phyloP scores from a whole-genome alignment of 2,888 invertebrate species.

The Zele albiditarsus region DNA sequence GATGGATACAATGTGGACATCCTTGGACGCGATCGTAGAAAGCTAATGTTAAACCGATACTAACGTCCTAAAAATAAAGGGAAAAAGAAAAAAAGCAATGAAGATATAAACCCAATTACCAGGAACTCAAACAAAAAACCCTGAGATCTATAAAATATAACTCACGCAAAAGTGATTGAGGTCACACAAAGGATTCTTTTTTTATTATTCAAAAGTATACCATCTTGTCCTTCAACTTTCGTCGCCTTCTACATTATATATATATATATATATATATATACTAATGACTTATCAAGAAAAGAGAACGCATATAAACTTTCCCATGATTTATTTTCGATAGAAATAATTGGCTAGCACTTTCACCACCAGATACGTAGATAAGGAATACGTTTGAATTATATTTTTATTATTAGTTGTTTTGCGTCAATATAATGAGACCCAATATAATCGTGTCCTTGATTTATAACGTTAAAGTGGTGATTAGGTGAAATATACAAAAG shows the following conservation, averaged over 20 bases:
- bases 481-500: background rate
- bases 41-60: slow-evolving; percentile 13
- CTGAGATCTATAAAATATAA: background rate
- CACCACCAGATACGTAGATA: background rate
- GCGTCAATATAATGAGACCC: background rate
- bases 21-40: slow-evolving; percentile 15
- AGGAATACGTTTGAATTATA: background rate
- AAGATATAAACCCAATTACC: slow-evolving; percentile 16
- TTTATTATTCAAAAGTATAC: background rate
- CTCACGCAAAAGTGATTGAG: background rate
- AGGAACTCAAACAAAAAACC: background rate
- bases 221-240: slow-evolving; percentile 3
- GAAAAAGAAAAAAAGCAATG: background rate
- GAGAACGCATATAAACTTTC: background rate
- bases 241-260: background rate
- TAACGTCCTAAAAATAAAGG: background rate
- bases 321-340: background rate
- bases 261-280: background rate
- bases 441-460: background rate
- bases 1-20: slow-evolving; percentile 6
- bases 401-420: background rate
- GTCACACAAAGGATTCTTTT: background rate
- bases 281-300: background rate
- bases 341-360: slow-evolving; percentile 3
- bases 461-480: background rate